Base-by-base conservation (phyloP, 2,113 vertebrate genomes). In the Platysternon megacephalum region DNA sequence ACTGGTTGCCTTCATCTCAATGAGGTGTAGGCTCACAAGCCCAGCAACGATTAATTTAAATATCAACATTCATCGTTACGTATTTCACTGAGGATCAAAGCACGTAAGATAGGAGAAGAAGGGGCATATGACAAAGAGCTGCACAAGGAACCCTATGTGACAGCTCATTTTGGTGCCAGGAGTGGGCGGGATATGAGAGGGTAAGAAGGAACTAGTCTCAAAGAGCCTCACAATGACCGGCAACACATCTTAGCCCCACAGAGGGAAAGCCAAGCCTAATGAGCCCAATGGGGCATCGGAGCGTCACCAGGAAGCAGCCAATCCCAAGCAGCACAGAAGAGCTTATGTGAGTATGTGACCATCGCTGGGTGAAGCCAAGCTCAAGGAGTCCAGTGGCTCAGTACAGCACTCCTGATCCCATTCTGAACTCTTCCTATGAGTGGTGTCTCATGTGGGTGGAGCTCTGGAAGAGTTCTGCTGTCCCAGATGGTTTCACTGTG, bases 201-300 rank as follows among this genome's bases (percentile, higher is more conserved):
- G 0, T 42, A 49, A 84, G 5, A 21, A 52, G 16, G 46, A 90
- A 90, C 39, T 8, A 22, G 3, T 44, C 82, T n/a, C 2, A 12
- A 79, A n/a, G 46, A 52, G 0, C 1, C 2, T 32, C 56, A 29
- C 55, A 93, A 35, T 86, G 61, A 21, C 19, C 78, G 79, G 29
- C 10, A 76, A 24, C 1, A 88, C 51, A 39, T 88, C 6, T 8
- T 53, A 84, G 91, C 58, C 4, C 48, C 79, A 12, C 8, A 68
- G 21, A 51, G 2, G 7, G 88, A 68, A 4, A 3, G 74, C 46
- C n/a, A 83, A 32, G 85, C 79, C 6, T 4, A 79, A 4, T n/a
- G 14, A 78, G 0, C 4, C 4, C 1, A 4, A 2, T 44, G 72
- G n/a, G 22, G 22, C n/a, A 39, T 72, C 4, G 3, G 8, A 61